Conservation (phyloP, 2,113 vertebrate genomes). For the Dicaeum eximium region DNA sequence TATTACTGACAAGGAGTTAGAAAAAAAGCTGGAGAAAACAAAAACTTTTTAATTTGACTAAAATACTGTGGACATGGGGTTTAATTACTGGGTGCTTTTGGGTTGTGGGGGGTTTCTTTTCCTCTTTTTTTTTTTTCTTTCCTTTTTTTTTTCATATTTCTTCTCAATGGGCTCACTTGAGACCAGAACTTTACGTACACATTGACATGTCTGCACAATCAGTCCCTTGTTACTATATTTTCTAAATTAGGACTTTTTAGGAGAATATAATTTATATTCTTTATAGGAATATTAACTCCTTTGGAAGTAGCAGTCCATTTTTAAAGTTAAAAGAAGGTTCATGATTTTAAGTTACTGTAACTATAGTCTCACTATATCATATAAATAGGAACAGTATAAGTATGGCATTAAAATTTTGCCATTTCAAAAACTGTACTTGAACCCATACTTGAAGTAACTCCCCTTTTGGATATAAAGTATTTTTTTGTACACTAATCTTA, state of each 20-base stretch:
- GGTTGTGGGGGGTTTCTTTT: background rate
- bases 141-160: background rate
- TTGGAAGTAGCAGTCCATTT: background rate
- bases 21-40: background rate
- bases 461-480: background rate
- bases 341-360: background rate
- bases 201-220: background rate
- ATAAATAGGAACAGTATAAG: background rate
- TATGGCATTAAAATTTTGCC: background rate
- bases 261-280: no score
- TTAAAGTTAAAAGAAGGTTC: background rate
- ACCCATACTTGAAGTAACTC: background rate
- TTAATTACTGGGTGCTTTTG: background rate
- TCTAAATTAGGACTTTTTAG: background rate
- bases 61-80: background rate
- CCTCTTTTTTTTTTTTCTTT: background rate
- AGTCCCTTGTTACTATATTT: background rate
- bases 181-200: background rate
- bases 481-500: background rate
- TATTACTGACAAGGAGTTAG: background rate
- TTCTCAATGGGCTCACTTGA: background rate
- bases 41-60: background rate
- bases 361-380: background rate
- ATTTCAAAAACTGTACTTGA: background rate
- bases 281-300: background rate